Evolutionary conservation across 2,888 invertebrate genomes (phyloP).

Genomic region (Cecidostiba fungosa): DNA sequence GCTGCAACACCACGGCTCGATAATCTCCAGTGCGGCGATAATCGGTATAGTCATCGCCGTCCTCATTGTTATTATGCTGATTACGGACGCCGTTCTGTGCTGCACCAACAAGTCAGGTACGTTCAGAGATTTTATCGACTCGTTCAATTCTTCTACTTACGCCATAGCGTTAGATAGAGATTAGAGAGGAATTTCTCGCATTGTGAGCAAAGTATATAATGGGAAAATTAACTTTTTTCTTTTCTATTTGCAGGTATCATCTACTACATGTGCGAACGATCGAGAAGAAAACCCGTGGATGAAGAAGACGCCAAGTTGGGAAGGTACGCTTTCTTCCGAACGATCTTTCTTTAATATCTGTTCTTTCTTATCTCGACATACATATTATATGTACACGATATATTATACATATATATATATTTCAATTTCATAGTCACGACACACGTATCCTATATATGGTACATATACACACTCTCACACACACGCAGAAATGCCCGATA

Average conservation of each 20-base stretch:
- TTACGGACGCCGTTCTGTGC: constrained; percentile 92
- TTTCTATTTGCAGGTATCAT: constrained; percentile 76
- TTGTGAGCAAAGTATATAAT: neutral
- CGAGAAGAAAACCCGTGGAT: constrained; percentile 86
- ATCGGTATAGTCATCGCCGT: constrained; percentile 92
- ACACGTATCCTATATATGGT: constrained; percentile 30
- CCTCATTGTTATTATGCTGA: constrained; percentile 86
- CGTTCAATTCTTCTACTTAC: neutral
- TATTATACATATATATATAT: constrained; percentile 33
- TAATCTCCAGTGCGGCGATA: constrained; percentile 88
- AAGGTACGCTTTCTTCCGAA: constrained; percentile 84
- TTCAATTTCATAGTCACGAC: constrained; percentile 23
- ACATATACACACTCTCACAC: neutral
- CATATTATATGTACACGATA: constrained; percentile 15
- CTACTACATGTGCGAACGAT: constrained; percentile 79
- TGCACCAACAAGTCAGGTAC: constrained; percentile 83
- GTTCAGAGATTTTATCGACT: neutral
- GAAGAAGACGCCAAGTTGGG: constrained; percentile 92
- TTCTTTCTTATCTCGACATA: constrained; percentile 48
- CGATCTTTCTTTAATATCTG: constrained; percentile 35
- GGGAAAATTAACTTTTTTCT: neutral
- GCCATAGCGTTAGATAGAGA: neutral
- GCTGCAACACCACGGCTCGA: constrained; percentile 80
- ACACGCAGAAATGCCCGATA: constrained; percentile 25
- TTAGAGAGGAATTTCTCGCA: constrained; percentile 4